Evolutionary conservation across 2,113 vertebrate genomes (phyloP).

Genomic region (Pituophis catenifer): DNA sequence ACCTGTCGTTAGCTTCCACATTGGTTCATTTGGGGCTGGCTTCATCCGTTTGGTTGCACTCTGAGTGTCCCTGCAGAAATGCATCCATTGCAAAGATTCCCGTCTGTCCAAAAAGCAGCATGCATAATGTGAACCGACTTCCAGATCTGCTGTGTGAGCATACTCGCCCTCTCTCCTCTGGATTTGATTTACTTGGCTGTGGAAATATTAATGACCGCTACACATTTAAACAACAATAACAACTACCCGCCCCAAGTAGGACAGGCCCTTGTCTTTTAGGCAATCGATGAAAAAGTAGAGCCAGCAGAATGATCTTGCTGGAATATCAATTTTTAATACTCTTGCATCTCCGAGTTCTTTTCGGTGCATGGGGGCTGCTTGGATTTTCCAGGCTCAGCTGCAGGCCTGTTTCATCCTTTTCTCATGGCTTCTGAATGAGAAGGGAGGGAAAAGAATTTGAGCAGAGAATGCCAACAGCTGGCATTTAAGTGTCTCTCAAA

Average conservation of each 20-base stretch:
- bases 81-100: not conserved
- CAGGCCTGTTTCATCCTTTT: not conserved
- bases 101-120: not conserved
- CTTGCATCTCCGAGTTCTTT: slow-evolving; percentile 56
- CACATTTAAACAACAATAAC: slow-evolving; percentile 55
- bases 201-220: slow-evolving; percentile 62
- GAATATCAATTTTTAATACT: slow-evolving; percentile 76
- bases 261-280: slow-evolving; percentile 60
- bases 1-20: not conserved
- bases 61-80: not conserved
- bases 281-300: slow-evolving; percentile 75
- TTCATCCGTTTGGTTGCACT: not conserved
- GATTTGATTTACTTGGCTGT: slow-evolving; percentile 44
- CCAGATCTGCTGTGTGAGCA: too few relatives aligned
- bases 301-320: slow-evolving; percentile 65
- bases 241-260: not conserved
- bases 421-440: not conserved
- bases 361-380: slow-evolving; percentile 18
- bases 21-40: not conserved
- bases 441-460: not conserved
- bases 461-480: not conserved
- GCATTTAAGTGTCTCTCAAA: not conserved
- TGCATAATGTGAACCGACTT: not conserved
- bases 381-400: not conserved
- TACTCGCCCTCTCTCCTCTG: not conserved